A percentile compares a stretch with the other conserved stretches of the same genome.
phyloP scores from a whole-genome alignment of 1,140 invertebrate species.

The Zaprionus vittiger region DNA sequence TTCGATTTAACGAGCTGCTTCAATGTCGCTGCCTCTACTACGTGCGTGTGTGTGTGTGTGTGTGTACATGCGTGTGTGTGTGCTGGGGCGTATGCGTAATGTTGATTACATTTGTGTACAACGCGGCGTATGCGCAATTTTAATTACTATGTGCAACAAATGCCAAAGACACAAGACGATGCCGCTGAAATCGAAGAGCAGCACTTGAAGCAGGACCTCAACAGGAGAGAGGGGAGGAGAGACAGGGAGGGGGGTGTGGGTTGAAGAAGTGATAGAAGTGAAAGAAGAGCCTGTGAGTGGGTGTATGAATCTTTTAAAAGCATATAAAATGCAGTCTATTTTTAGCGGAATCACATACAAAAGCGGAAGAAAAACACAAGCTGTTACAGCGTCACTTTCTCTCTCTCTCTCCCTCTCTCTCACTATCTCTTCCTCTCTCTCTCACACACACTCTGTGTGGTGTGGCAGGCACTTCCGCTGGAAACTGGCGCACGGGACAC shows the following conservation, averaged over 20 bases:
- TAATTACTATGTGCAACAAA: slow-evolving; percentile 45
- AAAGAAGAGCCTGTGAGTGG: too few species aligned
- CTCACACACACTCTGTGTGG: neutral
- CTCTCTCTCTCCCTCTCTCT: neutral
- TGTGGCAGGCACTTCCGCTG: neutral
- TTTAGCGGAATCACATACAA: slow-evolving; percentile 1
- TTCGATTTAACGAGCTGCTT: slow-evolving; percentile 37
- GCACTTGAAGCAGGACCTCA: neutral
- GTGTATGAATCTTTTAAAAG: neutral
- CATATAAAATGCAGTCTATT: neutral
- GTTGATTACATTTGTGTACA: slow-evolving; percentile 26
- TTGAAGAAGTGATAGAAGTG: too few species aligned
- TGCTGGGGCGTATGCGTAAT: slow-evolving; percentile 18
- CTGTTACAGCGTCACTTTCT: neutral
- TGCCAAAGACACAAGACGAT: slow-evolving; percentile 7
- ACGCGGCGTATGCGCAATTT: slow-evolving; percentile 43
- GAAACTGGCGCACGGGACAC: slow-evolving; percentile 15
- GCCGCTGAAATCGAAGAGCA: neutral
- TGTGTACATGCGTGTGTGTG: neutral
- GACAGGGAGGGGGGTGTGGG: neutral
- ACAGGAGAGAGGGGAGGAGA: neutral
- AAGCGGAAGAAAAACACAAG: slow-evolving; percentile 2
- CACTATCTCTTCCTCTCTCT: neutral
- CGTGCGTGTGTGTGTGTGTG: neutral
- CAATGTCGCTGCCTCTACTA: neutral